Evolutionary conservation across 1,140 invertebrate genomes (phyloP).

Genomic region (Bacillus rossius): DNA sequence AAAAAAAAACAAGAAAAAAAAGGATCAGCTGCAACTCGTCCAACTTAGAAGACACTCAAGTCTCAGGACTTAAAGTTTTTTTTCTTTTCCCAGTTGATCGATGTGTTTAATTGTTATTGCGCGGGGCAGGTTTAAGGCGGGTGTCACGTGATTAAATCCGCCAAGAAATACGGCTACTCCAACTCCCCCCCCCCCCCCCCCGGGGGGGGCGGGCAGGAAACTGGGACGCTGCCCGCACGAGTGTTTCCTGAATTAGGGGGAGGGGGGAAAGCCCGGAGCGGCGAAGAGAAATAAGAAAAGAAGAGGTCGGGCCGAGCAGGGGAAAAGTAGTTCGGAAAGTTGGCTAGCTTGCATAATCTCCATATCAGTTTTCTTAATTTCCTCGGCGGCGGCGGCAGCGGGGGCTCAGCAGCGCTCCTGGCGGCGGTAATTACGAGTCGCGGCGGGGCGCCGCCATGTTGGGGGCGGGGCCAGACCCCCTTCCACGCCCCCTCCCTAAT

Average conservation of each 20-base stretch:
- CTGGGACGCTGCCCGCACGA: neutral
- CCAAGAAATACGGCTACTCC: too few species aligned
- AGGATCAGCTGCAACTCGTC: too few species aligned
- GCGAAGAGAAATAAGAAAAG: neutral
- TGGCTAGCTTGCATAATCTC: neutral
- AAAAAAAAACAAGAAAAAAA: too few species aligned
- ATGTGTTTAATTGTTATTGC: too few species aligned
- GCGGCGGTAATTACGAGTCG: conserved; percentile 11
- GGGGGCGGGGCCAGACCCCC: conserved; percentile 6
- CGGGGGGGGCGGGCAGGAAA: too few species aligned
- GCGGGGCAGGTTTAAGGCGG: too few species aligned
- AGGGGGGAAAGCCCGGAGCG: neutral
- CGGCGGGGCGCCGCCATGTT: conserved; percentile 12
- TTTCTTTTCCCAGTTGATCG: too few species aligned
- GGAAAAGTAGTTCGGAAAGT: neutral
- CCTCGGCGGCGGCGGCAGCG: neutral
- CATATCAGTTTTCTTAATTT: conserved; percentile 14
- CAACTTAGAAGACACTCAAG: too few species aligned
- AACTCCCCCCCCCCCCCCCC: too few species aligned
- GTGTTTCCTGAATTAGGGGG: neutral
- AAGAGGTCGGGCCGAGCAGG: neutral
- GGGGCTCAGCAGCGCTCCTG: neutral
- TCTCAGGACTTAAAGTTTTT: too few species aligned
- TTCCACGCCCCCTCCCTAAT: neutral
- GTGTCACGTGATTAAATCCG: too few species aligned